Evolutionary conservation across 2,113 vertebrate species (phyloP), one percentile per base, ranked within the genome.

Genomic region (Festucalex cinctus): DNA sequence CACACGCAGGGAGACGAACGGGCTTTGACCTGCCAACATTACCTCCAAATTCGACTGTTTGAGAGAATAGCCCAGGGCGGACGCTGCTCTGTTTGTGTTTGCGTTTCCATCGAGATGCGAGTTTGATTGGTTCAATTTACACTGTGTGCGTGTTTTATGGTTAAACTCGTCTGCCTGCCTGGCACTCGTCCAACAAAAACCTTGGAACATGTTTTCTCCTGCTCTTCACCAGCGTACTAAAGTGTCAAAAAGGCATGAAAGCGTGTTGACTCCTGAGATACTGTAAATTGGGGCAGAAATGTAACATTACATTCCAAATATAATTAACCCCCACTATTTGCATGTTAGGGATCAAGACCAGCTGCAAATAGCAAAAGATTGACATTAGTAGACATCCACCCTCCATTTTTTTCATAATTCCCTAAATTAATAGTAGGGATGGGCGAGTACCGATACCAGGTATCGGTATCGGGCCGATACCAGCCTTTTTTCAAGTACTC

Each of bases 51-150:
- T 64, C 67, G 26, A 74, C 32, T 71, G 36, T 57, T 46, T 58
- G 70, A 65, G 59, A 66, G 68, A 75, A 84, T 74, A 69, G 66
- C 78, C 68, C 12, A 7, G 51, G 74, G 76, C 14, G 67, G 9
- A 43, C 41, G 39, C 9, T 19, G 67, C 63, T 72, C 65, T 88
- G 59, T 88, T 86, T 88, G 60, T 85, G 68, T 82, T 84, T 78
- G n/a, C 2, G 63, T 89, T 80, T 78, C 82, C 78, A 74, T 54
- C 49, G 75, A 80, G 75, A 88, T 71, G 37, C 71, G 64, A 75
- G 65, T 60, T 57, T 14, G 46, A 77, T 82, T 73, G 54, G 62
- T 75, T 79, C 1, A 41, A 43, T 70, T 80, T 26, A 69, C 62
- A 63, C 74, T 19, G 22, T 28, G 26, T n/a, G 60, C 75, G 65